These are phyloP conservation scores for Pimephales promelas DNA, from an alignment of 2,113 vertebrate genomes.

Conservation along the genomic window DNA sequence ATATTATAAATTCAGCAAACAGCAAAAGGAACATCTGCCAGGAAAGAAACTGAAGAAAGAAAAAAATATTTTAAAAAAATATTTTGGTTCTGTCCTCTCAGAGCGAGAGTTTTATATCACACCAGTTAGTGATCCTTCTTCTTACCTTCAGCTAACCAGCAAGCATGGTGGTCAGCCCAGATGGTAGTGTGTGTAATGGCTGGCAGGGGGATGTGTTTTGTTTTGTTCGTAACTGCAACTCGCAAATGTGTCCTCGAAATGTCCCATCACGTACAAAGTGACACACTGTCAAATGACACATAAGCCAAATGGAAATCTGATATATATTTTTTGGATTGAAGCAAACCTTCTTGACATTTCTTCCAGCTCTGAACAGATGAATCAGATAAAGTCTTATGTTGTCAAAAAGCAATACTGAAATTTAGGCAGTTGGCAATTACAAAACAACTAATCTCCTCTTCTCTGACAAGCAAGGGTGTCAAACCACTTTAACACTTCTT, in stretches of 20 bases:
- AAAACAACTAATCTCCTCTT: background rate
- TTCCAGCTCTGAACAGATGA: background rate
- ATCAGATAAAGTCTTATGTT: background rate
- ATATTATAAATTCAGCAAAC: background rate
- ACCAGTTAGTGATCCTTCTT: slow-evolving; percentile 7
- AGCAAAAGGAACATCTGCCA: background rate
- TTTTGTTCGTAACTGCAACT: background rate
- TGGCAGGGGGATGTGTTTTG: background rate
- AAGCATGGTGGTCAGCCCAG: slow-evolving; percentile 2
- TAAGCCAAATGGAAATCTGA: slow-evolving; percentile 28
- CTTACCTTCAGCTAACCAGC: slow-evolving; percentile 20
- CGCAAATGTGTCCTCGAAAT: slow-evolving; percentile 23
- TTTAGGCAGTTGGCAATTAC: background rate
- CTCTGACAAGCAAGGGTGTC: background rate
- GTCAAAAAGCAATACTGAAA: slow-evolving; percentile 1
- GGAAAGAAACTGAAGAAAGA: background rate
- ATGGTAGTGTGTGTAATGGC: slow-evolving; percentile 13
- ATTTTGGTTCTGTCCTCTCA: background rate
- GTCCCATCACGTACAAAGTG: slow-evolving; percentile 21
- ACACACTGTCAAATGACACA: slow-evolving; percentile 20
- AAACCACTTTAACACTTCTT: background rate
- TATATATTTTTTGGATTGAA: slow-evolving; percentile 21
- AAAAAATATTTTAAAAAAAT: background rate
- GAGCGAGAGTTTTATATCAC: background rate
- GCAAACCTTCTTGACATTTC: slow-evolving; percentile 18